phyloP scores from a whole-genome alignment of 2,888 invertebrate genomes.

The Pseudoips prasinana region DNA sequence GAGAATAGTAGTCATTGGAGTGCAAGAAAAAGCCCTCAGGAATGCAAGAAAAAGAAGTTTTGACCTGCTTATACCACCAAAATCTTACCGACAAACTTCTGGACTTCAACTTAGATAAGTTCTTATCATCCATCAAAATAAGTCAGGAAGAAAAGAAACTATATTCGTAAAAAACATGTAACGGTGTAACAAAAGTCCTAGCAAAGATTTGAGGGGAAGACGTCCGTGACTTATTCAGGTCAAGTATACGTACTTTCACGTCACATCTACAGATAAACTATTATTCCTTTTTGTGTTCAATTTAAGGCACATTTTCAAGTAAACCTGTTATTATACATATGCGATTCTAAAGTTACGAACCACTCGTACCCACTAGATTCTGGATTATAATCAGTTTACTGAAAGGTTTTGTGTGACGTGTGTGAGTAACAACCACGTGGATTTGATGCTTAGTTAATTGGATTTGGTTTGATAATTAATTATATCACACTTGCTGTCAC shows the following conservation, averaged over 20 bases:
- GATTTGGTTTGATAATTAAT: no score
- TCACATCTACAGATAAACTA: neutral
- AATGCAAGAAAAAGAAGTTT: no score
- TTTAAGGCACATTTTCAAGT: neutral
- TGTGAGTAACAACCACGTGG: no score
- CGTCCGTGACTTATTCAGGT: slow-evolving; percentile 56
- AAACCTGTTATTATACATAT: neutral
- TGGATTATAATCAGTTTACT: slow-evolving; percentile 12
- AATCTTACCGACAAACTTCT: no score
- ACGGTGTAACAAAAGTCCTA: slow-evolving; percentile 33
- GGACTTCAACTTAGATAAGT: no score
- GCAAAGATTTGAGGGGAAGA: slow-evolving; percentile 51
- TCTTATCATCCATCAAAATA: no score
- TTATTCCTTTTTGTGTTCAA: neutral
- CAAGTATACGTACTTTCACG: slow-evolving; percentile 52
- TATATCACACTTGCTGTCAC: no score
- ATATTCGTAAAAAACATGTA: no score
- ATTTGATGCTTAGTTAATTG: no score
- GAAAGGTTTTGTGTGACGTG: neutral
- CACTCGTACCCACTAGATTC: neutral
- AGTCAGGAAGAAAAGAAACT: neutral
- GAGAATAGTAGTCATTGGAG: no score
- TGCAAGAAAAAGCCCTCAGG: no score
- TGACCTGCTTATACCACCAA: no score
- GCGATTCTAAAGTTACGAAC: slow-evolving; percentile 10